Percentiles rank a stretch among this genome's conserved stretches.
Evolutionary conservation across 2,888 invertebrate genomes (phyloP).

Genomic region (Drosophila anomelani): DNA sequence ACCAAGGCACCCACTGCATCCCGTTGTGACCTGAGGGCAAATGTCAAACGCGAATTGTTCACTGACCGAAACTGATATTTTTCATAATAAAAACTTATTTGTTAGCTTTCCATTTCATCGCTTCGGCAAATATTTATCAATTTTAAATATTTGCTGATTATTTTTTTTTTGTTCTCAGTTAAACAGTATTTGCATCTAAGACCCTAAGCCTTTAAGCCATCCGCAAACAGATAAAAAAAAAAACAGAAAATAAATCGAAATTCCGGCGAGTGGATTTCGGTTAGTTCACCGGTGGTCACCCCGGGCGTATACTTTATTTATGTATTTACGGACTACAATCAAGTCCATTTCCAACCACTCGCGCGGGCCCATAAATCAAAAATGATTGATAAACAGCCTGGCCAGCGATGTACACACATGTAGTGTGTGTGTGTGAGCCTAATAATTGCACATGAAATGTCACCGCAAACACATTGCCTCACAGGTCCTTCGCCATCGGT

Average conservation of each 20-base stretch:
- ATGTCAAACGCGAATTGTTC: slow-evolving; percentile 55
- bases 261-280: slow-evolving; percentile 38
- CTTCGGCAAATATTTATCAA: slow-evolving; percentile 44
- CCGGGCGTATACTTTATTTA: slow-evolving; percentile 52
- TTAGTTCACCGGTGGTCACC: slow-evolving; percentile 30
- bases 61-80: slow-evolving; percentile 58
- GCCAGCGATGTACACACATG: slow-evolving; percentile 6
- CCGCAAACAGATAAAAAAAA: slow-evolving; percentile 24
- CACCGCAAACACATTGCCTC: slow-evolving; percentile 18
- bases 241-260: slow-evolving; percentile 56
- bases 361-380: slow-evolving; percentile 68
- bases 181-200: slow-evolving; percentile 58
- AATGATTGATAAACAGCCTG: slow-evolving; percentile 74
- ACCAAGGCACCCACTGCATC: slow-evolving; percentile 19
- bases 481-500: slow-evolving; percentile 18
- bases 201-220: slow-evolving; percentile 63
- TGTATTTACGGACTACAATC: slow-evolving; percentile 48
- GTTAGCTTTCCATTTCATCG: slow-evolving; percentile 3
- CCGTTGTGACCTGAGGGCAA: slow-evolving; percentile 34
- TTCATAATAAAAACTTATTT: slow-evolving; percentile 21
- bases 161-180: slow-evolving; percentile 47
- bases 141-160: slow-evolving; percentile 47
- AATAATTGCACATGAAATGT: slow-evolving; percentile 50
- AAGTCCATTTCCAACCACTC: slow-evolving; percentile 44
- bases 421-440: slow-evolving; percentile 28